phyloP scores from a whole-genome alignment of 2,888 invertebrate species.

The Linnaemya vulpina region DNA sequence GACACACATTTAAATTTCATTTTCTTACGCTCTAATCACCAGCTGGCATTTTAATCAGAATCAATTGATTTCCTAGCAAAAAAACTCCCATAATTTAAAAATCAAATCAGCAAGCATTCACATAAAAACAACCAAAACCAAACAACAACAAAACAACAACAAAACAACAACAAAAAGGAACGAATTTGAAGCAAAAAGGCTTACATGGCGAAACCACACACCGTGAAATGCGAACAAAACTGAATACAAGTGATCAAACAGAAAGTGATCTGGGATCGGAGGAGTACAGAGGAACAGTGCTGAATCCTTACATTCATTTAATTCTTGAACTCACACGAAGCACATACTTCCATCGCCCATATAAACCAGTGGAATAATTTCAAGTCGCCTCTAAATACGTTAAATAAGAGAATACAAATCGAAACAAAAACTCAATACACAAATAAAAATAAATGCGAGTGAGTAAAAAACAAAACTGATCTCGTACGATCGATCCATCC shows the following conservation, averaged over 20 bases:
- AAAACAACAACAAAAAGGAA: background rate
- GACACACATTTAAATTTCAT: background rate
- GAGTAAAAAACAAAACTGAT: slow-evolving; percentile 21
- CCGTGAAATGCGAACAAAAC: slow-evolving; percentile 73
- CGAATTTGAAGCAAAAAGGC: slow-evolving; percentile 50
- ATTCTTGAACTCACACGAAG: slow-evolving; percentile 82
- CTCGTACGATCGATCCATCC: too few relatives aligned
- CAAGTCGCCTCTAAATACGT: slow-evolving; percentile 59
- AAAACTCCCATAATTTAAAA: slow-evolving; percentile 73
- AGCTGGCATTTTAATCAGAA: slow-evolving; percentile 63
- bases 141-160: background rate
- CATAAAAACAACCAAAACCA: slow-evolving; percentile 21
- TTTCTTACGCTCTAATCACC: slow-evolving; percentile 39
- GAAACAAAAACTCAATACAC: background rate
- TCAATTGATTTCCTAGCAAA: slow-evolving; percentile 22
- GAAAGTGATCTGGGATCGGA: slow-evolving; percentile 43
- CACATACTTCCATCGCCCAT: slow-evolving; percentile 70
- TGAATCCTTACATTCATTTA: slow-evolving; percentile 79
- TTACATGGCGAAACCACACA: slow-evolving; percentile 74
- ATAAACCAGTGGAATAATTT: slow-evolving; percentile 68
- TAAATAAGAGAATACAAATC: slow-evolving; percentile 23
- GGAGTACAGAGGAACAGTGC: slow-evolving; percentile 41
- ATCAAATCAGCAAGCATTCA: slow-evolving; percentile 51
- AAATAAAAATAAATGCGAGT: slow-evolving; percentile 22
- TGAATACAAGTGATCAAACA: slow-evolving; percentile 41